Percentiles rank a stretch among this genome's conserved stretches.
Evolutionary conservation across 2,888 invertebrate genomes (phyloP).

Genomic region (Drosophila melanosoma): DNA sequence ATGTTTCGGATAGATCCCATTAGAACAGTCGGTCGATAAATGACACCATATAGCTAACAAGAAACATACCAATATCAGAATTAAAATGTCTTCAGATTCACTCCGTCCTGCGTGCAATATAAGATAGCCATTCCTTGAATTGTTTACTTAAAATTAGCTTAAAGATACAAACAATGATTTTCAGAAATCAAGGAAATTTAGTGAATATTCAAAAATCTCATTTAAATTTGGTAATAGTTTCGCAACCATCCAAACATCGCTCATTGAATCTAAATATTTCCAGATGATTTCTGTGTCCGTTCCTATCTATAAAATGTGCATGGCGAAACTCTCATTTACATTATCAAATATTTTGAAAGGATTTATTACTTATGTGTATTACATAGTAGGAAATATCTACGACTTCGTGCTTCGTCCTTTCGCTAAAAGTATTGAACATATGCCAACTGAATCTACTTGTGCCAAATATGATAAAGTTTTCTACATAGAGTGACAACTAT

Average conservation of each 20-base stretch:
- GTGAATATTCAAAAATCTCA: neutral
- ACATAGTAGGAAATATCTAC: neutral
- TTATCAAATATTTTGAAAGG: neutral
- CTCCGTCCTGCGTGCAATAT: neutral
- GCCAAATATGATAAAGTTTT: no score
- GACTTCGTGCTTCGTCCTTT: neutral
- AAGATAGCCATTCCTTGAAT: neutral
- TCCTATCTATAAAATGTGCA: neutral
- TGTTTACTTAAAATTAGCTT: neutral
- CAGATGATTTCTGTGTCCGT: neutral
- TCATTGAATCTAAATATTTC: neutral
- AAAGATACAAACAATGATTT: neutral
- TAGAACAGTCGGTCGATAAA: neutral
- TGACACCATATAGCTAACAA: neutral
- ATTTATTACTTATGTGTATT: neutral
- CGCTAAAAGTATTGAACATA: no score
- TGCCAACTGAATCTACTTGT: no score
- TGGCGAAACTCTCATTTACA: neutral
- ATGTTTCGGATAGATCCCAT: neutral
- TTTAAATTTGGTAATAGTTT: neutral
- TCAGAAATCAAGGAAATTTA: neutral
- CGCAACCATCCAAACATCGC: neutral
- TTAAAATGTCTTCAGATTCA: neutral
- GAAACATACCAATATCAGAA: neutral
- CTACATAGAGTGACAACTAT: no score